Conservation (phyloP, 2,888 invertebrate species). For the Kryphioiulus occultus region DNA sequence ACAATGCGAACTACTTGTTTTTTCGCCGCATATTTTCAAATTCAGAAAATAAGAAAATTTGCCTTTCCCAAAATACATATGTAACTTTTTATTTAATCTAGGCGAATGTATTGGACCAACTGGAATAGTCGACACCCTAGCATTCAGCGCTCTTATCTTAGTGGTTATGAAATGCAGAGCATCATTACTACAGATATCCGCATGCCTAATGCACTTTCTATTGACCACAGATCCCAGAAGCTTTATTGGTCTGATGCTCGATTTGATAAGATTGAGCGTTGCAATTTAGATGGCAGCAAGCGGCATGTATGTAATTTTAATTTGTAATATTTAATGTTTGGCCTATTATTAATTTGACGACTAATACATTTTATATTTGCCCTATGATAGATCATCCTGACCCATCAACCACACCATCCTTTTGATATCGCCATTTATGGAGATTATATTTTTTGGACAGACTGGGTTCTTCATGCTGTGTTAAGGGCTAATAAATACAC, state of each 20-base stretch:
- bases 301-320: slow-evolving; percentile 65
- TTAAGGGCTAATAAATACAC: slow-evolving; percentile 81
- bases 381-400: slow-evolving; percentile 69
- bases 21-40: slow-evolving; percentile 35
- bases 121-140: slow-evolving; percentile 83
- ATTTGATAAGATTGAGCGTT: slow-evolving; percentile 82
- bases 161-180: slow-evolving; percentile 73
- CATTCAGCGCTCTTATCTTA: slow-evolving; percentile 78
- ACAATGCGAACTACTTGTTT: neutral
- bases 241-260: slow-evolving; percentile 87
- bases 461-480: slow-evolving; percentile 86
- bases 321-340: slow-evolving; percentile 60
- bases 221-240: slow-evolving; percentile 77
- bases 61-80: neutral
- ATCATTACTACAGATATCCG: slow-evolving; percentile 80
- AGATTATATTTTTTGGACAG: slow-evolving; percentile 86
- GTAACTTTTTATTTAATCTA: slow-evolving; percentile 57
- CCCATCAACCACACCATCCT: slow-evolving; percentile 80
- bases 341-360: neutral
- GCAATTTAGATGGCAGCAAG: slow-evolving; percentile 79
- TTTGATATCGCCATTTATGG: slow-evolving; percentile 85
- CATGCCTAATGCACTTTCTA: slow-evolving; percentile 84
- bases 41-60: neutral
- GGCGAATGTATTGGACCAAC: slow-evolving; percentile 86
- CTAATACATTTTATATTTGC: neutral